A percentile compares a stretch with the other conserved stretches of the same genome.
phyloP scores from a whole-genome alignment of 2,113 vertebrate species.

The Capra hircus region DNA sequence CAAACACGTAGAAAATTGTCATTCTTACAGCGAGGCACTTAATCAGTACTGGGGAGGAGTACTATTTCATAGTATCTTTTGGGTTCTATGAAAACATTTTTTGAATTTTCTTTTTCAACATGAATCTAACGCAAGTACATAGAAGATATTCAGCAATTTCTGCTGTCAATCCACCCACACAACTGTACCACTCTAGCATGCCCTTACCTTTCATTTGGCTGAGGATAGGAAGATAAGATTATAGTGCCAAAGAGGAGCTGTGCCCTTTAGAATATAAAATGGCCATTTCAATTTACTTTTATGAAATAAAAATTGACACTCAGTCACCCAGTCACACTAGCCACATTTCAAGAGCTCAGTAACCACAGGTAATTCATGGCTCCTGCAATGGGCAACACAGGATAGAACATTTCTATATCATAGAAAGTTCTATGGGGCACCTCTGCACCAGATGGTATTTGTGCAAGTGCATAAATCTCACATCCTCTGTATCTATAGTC shows the following conservation, averaged over 20 bases:
- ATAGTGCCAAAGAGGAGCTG: neutral
- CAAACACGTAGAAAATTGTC: neutral
- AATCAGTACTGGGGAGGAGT: neutral
- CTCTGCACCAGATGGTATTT: neutral
- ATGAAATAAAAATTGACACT: neutral
- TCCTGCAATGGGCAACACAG: neutral
- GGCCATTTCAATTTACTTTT: neutral
- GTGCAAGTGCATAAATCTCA: neutral
- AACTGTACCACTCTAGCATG: neutral
- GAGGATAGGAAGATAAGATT: neutral
- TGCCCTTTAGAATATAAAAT: neutral
- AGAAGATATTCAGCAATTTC: neutral
- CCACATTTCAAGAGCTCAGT: neutral
- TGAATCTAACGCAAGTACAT: neutral
- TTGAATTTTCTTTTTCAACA: neutral
- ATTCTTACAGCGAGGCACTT: neutral
- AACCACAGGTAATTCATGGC: neutral
- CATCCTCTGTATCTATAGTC: neutral
- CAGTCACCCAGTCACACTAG: neutral
- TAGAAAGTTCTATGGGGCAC: neutral
- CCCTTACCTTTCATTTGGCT: neutral
- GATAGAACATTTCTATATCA: neutral
- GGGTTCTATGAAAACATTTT: neutral
- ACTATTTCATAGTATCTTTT: neutral
- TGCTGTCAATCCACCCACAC: neutral